These are phyloP conservation scores for Ibidorhyncha struthersii DNA, from an alignment of 2,113 vertebrate species.

Conservation along the genomic window DNA sequence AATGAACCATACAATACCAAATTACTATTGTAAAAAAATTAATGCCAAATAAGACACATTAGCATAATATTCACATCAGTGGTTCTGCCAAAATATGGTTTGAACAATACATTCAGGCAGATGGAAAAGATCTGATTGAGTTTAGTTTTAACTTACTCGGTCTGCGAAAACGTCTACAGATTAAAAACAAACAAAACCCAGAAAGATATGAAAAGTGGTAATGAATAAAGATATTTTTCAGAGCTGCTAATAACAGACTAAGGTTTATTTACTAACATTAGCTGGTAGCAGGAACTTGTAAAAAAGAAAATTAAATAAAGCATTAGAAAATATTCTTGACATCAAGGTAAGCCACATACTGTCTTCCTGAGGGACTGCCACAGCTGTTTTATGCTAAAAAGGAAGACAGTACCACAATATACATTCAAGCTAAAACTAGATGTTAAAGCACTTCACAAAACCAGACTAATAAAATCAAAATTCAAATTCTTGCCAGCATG, in stretches of 20 bases:
- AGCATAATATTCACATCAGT: background rate
- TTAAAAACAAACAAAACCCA: background rate
- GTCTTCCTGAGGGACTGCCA: too few species aligned
- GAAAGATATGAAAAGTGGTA: background rate
- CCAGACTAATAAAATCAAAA: background rate
- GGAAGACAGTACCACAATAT: background rate
- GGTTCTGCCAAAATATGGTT: background rate
- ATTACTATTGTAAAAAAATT: background rate
- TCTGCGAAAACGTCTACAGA: background rate
- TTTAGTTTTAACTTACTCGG: background rate
- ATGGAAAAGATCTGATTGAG: background rate
- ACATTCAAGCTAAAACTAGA: background rate
- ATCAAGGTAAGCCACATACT: background rate
- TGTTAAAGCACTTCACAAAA: slow-evolving; percentile 7
- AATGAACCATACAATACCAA: background rate
- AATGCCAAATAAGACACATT: background rate
- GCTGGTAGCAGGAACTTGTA: background rate
- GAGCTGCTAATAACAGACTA: background rate
- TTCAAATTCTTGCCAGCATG: background rate
- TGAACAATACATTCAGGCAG: background rate
- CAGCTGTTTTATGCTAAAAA: too few species aligned
- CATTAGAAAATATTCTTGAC: background rate
- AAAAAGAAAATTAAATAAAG: background rate
- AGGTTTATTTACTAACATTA: background rate
- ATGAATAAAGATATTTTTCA: background rate